A percentile compares a stretch with the other conserved stretches of the same genome.
Evolutionary conservation across 1,140 invertebrate species (phyloP).

Genomic region (Tyrophagus putrescentiae): DNA sequence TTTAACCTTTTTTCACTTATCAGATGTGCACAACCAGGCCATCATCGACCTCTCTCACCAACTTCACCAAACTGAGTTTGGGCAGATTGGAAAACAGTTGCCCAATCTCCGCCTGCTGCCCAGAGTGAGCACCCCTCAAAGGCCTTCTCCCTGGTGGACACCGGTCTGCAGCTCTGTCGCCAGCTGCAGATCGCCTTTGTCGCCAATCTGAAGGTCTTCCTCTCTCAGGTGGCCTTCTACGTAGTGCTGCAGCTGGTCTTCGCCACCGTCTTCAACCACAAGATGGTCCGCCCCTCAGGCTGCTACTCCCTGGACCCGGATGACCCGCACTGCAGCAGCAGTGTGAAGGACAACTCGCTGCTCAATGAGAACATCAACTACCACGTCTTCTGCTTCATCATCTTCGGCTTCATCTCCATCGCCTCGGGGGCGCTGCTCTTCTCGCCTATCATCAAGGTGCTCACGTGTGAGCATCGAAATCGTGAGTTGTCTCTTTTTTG

Average conservation of each 20-base stretch:
- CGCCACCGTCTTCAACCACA: background rate
- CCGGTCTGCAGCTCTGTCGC: background rate
- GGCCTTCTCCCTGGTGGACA: background rate
- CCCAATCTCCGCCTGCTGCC: too few species aligned
- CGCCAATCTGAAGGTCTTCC: background rate
- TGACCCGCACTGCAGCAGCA: background rate
- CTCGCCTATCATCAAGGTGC: background rate
- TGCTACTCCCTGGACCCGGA: constrained; percentile 5
- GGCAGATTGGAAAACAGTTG: too few species aligned
- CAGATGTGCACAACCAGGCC: too few species aligned
- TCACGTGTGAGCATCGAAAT: constrained; percentile 9
- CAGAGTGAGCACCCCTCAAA: too few species aligned
- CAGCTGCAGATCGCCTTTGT: background rate
- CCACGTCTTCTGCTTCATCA: too few species aligned
- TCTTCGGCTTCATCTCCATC: too few species aligned
- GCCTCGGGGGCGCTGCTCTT: background rate
- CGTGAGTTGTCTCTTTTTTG: too few species aligned
- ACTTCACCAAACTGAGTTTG: too few species aligned
- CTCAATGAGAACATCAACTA: too few species aligned
- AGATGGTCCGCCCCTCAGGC: background rate
- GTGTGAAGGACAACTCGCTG: too few species aligned
- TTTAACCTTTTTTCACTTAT: too few species aligned
- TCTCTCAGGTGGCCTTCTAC: background rate
- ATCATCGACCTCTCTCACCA: too few species aligned
- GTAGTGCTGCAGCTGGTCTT: background rate